Conservation (phyloP, 2,888 invertebrate species). For the Drosophila demipolita region DNA sequence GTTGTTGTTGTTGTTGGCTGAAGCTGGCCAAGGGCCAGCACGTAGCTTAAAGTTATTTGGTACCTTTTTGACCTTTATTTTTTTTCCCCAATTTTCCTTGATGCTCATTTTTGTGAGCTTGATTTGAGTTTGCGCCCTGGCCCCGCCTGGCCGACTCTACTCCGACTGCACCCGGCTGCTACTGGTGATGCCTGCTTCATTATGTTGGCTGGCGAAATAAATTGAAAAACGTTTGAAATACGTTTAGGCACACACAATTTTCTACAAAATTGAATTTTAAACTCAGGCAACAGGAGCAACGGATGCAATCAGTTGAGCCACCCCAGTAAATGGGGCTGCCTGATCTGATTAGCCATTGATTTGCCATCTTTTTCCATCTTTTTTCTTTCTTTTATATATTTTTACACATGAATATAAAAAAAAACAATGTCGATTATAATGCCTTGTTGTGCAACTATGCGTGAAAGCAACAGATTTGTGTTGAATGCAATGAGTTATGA, state of each 20-base stretch:
- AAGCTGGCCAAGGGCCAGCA: constrained; percentile 45
- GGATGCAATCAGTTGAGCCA: constrained; percentile 66
- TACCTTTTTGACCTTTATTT: constrained; percentile 76
- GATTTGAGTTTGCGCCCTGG: constrained; percentile 63
- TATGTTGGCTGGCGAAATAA: constrained; percentile 72
- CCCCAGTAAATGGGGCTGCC: constrained; percentile 8
- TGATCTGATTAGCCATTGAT: constrained; percentile 72
- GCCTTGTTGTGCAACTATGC: constrained; percentile 28
- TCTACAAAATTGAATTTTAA: constrained; percentile 73
- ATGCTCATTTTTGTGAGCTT: constrained; percentile 64
- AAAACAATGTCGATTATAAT: constrained; percentile 39
- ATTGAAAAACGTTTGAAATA: constrained; percentile 76
- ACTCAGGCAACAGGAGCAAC: constrained; percentile 42
- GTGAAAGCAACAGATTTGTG: constrained; percentile 30
- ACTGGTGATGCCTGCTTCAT: constrained; percentile 49
- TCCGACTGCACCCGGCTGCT: constrained; percentile 4
- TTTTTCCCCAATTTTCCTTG: constrained; percentile 14
- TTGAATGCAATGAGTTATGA: background rate
- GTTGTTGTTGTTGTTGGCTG: background rate
- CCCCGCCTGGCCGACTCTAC: constrained; percentile 4
- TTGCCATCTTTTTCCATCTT: constrained; percentile 44
- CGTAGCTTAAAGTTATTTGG: constrained; percentile 69
- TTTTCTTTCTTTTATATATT: constrained; percentile 24
- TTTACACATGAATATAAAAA: constrained; percentile 48
- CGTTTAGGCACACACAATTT: constrained; percentile 75